Percentiles rank a stretch among this genome's conserved stretches.
phyloP scores from a whole-genome alignment of 2,113 vertebrate species.

The Trogon melanurus region DNA sequence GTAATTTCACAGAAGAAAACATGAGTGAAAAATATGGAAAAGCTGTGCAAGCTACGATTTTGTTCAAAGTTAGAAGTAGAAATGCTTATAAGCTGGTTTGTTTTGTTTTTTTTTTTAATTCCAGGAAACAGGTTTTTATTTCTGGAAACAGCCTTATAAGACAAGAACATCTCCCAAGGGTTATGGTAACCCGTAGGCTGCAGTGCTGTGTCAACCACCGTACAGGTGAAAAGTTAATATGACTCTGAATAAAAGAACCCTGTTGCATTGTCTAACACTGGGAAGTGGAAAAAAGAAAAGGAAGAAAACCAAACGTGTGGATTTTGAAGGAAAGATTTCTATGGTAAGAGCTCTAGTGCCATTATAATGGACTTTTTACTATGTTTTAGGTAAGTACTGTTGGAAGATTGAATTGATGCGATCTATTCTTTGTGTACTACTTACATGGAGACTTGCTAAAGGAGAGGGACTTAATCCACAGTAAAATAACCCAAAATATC shows the following conservation, averaged over 20 bases:
- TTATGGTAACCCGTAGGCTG: not conserved
- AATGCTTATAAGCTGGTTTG: not conserved
- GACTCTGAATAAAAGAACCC: not conserved
- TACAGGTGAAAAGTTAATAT: not conserved
- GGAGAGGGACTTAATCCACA: not conserved
- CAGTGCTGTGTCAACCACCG: fast-evolving
- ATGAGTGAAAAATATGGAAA: not conserved
- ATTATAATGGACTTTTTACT: not conserved
- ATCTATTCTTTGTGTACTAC: not conserved
- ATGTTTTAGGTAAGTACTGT: not conserved
- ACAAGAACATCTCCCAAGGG: not conserved
- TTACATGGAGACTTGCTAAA: not conserved
- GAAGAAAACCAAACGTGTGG: not conserved
- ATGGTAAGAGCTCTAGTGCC: not conserved
- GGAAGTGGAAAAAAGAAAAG: not conserved
- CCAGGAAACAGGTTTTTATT: not conserved
- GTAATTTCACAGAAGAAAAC: fast-evolving
- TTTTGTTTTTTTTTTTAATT: not conserved
- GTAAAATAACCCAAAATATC: not conserved
- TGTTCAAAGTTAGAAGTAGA: not conserved
- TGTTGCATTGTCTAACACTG: not conserved
- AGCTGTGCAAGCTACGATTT: not conserved
- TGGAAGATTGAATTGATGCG: not conserved
- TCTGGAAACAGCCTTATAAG: not conserved
- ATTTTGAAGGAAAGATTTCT: not conserved